phyloP scores from a whole-genome alignment of 2,797 vertebrate species.

The Ceyx erithaca region DNA sequence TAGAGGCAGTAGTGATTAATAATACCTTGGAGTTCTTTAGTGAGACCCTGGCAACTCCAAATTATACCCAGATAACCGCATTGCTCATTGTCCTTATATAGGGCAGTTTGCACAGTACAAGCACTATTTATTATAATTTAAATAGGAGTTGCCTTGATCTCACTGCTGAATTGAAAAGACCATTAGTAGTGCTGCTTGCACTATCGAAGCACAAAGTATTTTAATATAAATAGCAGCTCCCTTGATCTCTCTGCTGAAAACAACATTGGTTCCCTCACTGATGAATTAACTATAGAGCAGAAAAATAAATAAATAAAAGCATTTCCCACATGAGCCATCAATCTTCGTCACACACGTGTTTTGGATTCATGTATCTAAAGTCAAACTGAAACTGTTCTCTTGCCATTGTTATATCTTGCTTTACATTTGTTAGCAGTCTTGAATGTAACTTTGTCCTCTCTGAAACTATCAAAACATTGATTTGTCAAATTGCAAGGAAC shows the following conservation, averaged over 20 bases:
- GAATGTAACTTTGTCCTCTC: not conserved
- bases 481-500: not conserved
- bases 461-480: not conserved
- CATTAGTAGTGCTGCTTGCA: slow-evolving; percentile 47
- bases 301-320: slow-evolving; percentile 58
- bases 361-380: slow-evolving; percentile 25
- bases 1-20: slow-evolving; percentile 20
- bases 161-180: slow-evolving; percentile 53
- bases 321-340: slow-evolving; percentile 40
- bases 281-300: slow-evolving; percentile 54
- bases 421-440: not conserved
- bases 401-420: not conserved
- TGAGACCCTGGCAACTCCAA: slow-evolving; percentile 38
- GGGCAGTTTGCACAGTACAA: slow-evolving; percentile 20
- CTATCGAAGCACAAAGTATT: slow-evolving; percentile 59
- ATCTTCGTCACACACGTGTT: slow-evolving; percentile 1
- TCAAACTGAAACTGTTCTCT: not conserved
- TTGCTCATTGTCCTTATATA: slow-evolving; percentile 52
- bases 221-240: slow-evolving; percentile 66
- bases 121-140: slow-evolving; percentile 66
- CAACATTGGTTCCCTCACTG: slow-evolving; percentile 26
- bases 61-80: slow-evolving; percentile 26
- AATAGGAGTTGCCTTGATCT: slow-evolving; percentile 73
- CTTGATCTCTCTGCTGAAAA: slow-evolving; percentile 65
- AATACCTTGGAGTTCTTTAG: slow-evolving; percentile 27